phyloP scores from a whole-genome alignment of 2,797 vertebrate genomes.

The Dermochelys coriacea region DNA sequence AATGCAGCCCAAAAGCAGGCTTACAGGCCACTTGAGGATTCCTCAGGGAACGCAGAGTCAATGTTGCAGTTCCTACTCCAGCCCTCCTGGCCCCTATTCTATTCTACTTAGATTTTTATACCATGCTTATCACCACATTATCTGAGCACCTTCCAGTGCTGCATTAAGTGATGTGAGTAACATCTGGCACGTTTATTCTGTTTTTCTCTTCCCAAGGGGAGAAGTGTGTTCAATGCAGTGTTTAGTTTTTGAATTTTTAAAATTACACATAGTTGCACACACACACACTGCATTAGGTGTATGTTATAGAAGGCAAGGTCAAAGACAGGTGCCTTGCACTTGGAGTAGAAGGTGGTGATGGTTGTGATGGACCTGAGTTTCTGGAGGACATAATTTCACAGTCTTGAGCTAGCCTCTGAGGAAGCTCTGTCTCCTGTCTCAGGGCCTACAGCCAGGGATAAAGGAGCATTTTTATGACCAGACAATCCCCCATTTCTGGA shows the following conservation, averaged over 20 bases:
- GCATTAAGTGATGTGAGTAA: not conserved
- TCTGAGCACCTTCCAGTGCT: not conserved
- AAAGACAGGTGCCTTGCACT: not conserved
- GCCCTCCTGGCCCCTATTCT: not conserved
- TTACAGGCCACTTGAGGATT: not conserved
- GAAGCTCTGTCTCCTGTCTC: not conserved
- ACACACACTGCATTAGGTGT: not conserved
- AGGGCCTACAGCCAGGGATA: not conserved
- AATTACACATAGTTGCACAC: not conserved
- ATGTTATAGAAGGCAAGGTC: not conserved
- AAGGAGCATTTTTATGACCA: not conserved
- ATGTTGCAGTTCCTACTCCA: not conserved
- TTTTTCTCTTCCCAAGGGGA: not conserved
- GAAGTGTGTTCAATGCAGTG: not conserved
- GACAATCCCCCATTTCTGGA: not conserved
- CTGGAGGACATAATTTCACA: not conserved
- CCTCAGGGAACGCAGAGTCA: not conserved
- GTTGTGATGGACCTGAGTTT: not conserved
- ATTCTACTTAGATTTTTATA: not conserved
- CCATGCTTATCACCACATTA: not conserved
- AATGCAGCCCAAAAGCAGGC: not conserved
- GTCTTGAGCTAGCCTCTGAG: too few relatives aligned
- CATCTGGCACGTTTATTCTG: not conserved
- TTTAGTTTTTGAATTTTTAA: not conserved
- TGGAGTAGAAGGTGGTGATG: not conserved